Percentiles rank a stretch among this genome's conserved stretches.
Evolutionary conservation across 2,888 invertebrate genomes (phyloP).

Genomic region (Lumbricus terrestris): DNA sequence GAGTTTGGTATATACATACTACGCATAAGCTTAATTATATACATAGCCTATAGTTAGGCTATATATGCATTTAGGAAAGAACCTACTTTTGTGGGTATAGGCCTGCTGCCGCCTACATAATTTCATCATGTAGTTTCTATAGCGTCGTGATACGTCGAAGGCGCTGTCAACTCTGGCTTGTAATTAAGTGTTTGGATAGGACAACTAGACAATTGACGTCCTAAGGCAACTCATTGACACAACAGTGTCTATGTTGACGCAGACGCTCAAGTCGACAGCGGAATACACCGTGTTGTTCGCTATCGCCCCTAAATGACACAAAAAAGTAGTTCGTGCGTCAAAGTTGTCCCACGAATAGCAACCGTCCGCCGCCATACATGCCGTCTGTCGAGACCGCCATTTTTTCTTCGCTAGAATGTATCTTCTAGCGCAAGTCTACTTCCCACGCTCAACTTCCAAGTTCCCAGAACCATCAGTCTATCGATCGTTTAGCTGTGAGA

Average conservation of each 20-base stretch:
- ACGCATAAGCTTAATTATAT: too few relatives aligned
- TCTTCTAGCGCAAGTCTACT: background rate
- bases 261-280: background rate
- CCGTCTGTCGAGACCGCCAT: background rate
- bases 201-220: background rate
- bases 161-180: too few relatives aligned
- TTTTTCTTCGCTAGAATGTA: background rate
- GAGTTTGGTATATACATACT: too few relatives aligned
- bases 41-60: too few relatives aligned
- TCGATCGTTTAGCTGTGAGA: background rate
- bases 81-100: too few relatives aligned
- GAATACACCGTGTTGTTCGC: background rate
- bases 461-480: background rate
- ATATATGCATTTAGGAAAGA: too few relatives aligned
- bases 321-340: background rate
- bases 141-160: too few relatives aligned
- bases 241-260: background rate
- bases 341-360: background rate
- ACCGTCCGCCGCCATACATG: background rate
- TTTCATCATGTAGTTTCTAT: too few relatives aligned
- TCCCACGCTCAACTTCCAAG: background rate
- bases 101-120: too few relatives aligned
- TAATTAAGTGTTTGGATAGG: too few relatives aligned
- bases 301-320: background rate
- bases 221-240: background rate